These are phyloP conservation scores for Microctonus hyperodae DNA, from an alignment of 2,888 invertebrate species.

Conservation along the genomic window DNA sequence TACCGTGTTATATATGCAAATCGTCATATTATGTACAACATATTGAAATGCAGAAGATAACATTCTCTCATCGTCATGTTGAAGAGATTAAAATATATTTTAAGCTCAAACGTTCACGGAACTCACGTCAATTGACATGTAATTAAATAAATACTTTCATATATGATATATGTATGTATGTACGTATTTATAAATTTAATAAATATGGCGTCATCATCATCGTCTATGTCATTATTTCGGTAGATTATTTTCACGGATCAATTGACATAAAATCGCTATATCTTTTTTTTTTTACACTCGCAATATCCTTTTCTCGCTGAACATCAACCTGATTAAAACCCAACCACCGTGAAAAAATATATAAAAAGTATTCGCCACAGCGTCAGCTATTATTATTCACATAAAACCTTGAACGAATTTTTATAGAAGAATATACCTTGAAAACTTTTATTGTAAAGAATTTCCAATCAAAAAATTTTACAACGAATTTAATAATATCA, in stretches of 20 bases:
- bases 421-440: neutral
- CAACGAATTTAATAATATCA: neutral
- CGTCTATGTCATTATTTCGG: neutral
- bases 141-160: neutral
- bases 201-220: neutral
- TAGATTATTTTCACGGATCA: neutral
- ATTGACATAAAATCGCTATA: neutral
- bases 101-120: neutral
- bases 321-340: slow-evolving; percentile 1
- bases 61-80: neutral
- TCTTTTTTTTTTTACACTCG: neutral
- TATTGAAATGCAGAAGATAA: neutral
- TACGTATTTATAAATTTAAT: neutral
- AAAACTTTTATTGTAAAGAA: neutral
- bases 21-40: neutral
- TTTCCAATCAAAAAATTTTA: neutral
- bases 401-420: neutral
- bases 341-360: neutral
- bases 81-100: slow-evolving; percentile 2
- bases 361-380: neutral
- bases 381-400: neutral
- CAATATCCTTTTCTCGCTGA: neutral
- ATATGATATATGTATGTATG: neutral
- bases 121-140: neutral
- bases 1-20: too few relatives aligned